phyloP scores from a whole-genome alignment of 2,888 invertebrate genomes.

The Trissoscelio sp. region DNA sequence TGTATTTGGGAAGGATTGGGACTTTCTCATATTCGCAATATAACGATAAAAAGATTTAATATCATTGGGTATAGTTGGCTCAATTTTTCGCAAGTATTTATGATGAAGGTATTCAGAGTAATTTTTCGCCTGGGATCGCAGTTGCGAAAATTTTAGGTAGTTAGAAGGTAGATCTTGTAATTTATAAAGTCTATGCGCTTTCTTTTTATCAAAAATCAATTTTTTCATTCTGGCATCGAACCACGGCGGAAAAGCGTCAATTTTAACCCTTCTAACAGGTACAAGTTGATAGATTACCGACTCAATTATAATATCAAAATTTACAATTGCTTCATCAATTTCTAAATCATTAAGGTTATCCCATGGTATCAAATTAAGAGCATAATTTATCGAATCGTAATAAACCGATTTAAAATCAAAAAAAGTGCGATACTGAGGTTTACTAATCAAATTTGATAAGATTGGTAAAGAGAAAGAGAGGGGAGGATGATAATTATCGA shows the following conservation, averaged over 20 bases:
- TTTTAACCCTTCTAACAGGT: not conserved
- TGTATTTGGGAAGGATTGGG: too few species aligned
- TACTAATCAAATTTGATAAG: not conserved
- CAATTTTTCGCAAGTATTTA: not conserved
- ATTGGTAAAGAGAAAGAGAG: not conserved
- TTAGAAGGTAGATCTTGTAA: not conserved
- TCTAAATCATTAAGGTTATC: not conserved
- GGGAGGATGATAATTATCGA: not conserved
- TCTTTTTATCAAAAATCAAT: not conserved
- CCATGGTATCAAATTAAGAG: not conserved
- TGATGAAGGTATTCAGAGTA: not conserved
- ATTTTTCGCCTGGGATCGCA: not conserved
- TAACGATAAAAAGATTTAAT: too few species aligned
- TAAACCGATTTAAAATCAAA: not conserved
- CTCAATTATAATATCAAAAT: not conserved
- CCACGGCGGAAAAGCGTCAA: constrained; percentile 1
- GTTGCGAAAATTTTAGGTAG: not conserved
- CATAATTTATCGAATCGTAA: not conserved
- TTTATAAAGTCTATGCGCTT: not conserved
- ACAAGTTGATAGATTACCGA: not conserved
- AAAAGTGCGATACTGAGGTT: not conserved
- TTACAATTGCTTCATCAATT: too few species aligned
- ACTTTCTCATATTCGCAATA: too few species aligned
- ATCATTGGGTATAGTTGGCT: not conserved
- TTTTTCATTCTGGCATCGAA: not conserved